Evolutionary conservation across 2,113 vertebrate species (phyloP), one percentile per base, ranked within the genome.

Genomic region (Vanacampus margaritifer): DNA sequence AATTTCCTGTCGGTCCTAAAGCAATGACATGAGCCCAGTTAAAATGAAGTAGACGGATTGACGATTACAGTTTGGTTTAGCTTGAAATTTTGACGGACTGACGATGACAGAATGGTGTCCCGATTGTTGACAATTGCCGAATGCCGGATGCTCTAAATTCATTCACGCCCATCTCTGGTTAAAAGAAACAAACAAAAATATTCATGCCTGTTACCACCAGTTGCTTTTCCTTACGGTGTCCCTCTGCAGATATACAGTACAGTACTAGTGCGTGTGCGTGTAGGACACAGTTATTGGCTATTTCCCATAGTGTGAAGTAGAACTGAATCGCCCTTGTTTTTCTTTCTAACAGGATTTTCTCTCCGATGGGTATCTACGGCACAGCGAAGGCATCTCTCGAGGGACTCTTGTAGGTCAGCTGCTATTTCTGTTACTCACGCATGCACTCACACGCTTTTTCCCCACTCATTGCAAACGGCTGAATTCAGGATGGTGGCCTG

Each of bases 391-490:
- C 72, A 61, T 78, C 72, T 86, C 86, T 83, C 54, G 16, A 35
- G 74, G 76, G 78, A 82, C 39, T 4, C 78, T 87, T 82, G 79
- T 88, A 88, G 87, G 88, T 91, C 80, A 86, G 85, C 73, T 70
- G 60, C 79, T 85, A 78, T 87, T 87, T 89, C 83, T 67, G 77
- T 64, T 65, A 12, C 39, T 41, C 64, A 59, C 60, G 66, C 56
- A 57, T 45, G 43, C 39, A 32, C 46, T 43, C 48, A 67, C 57
- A 57, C 35, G 35, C 16, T 50, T 3, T 37, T 9, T n/a, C 19
- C 2, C n/a, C 19, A 13, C 8, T 39, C 21, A 59, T 32, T 28
- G 32, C 35, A 60, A 37, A 58, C 6, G 17, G 12, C 19, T 32
- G 46, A 51, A 51, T 32, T 35, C 10, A 0, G 1, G 24, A 32